These are phyloP conservation scores for Orientallactaga sibirica DNA, from an alignment of 2,797 vertebrate genomes.

Conservation along the genomic window DNA sequence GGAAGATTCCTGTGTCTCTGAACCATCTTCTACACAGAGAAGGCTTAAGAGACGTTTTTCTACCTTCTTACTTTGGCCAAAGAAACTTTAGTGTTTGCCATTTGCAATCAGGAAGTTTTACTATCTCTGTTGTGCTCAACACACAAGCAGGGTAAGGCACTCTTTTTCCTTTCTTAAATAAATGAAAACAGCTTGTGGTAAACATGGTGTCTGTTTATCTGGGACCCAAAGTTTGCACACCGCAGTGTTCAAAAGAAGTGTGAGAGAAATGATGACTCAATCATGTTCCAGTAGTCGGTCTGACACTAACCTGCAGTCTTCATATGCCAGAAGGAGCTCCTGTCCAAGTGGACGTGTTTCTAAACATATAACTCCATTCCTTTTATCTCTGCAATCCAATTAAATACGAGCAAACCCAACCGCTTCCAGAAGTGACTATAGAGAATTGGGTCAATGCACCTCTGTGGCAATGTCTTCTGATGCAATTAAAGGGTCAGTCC, in stretches of 20 bases:
- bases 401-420: conserved; percentile 53
- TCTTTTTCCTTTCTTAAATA: background rate
- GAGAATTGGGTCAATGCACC: background rate
- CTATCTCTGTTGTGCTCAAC: background rate
- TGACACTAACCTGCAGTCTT: background rate
- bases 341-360: background rate
- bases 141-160: background rate
- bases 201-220: conserved; percentile 71
- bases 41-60: conserved; percentile 2
- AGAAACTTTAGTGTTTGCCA: background rate
- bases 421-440: conserved; percentile 17
- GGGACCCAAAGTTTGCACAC: conserved; percentile 53
- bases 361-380: background rate
- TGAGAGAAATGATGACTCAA: conserved; percentile 49
- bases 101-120: background rate
- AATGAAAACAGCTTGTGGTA: conserved; percentile 20
- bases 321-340: background rate
- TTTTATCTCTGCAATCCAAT: conserved; percentile 53
- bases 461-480: conserved; percentile 18
- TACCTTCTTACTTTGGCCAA: conserved; percentile 1
- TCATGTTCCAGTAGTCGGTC: conserved; percentile 32
- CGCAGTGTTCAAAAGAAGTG: conserved; percentile 69
- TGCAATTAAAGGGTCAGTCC: background rate
- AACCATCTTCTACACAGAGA: background rate
- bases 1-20: background rate